phyloP scores from a whole-genome alignment of 2,888 invertebrate species.

The Tortricodes alternella region DNA sequence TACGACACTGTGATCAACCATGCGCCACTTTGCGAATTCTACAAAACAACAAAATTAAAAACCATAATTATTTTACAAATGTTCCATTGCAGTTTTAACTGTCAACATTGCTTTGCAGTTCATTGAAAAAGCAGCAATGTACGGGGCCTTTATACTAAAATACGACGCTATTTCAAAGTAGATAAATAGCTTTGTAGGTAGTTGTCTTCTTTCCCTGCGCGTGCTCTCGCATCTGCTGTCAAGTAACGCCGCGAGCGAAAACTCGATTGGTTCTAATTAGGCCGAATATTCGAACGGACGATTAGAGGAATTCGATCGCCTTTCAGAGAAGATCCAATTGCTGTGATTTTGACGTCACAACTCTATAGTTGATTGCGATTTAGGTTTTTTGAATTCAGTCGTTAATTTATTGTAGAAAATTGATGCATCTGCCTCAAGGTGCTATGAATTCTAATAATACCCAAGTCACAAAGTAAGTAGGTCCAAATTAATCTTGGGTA shows the following conservation, averaged over 20 bases:
- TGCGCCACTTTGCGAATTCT: constrained; percentile 19
- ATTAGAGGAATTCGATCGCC: constrained; percentile 46
- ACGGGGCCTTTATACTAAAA: background rate
- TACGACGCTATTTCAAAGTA: constrained; percentile 25
- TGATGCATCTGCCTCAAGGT: too few relatives aligned
- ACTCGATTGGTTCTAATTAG: constrained; percentile 55
- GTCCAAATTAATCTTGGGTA: too few relatives aligned
- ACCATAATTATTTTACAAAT: background rate
- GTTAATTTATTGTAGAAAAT: too few relatives aligned
- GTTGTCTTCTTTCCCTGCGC: constrained; percentile 59
- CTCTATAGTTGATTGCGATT: background rate
- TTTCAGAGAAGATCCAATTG: constrained; percentile 42
- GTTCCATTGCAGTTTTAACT: background rate
- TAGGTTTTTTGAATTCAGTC: background rate
- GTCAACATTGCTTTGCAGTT: background rate
- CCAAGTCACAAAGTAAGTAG: too few relatives aligned
- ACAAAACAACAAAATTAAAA: background rate
- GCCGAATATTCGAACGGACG: constrained; percentile 53
- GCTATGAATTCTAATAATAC: too few relatives aligned
- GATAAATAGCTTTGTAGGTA: constrained; percentile 42
- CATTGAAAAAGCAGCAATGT: constrained; percentile 36
- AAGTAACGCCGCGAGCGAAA: constrained; percentile 57
- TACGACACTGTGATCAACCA: constrained; percentile 39
- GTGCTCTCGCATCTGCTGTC: constrained; percentile 67
- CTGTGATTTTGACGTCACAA: constrained; percentile 43